Percentiles rank a stretch among this genome's conserved stretches.
Conservation (phyloP, 2,113 vertebrate genomes). For the Pan troglodytes region DNA sequence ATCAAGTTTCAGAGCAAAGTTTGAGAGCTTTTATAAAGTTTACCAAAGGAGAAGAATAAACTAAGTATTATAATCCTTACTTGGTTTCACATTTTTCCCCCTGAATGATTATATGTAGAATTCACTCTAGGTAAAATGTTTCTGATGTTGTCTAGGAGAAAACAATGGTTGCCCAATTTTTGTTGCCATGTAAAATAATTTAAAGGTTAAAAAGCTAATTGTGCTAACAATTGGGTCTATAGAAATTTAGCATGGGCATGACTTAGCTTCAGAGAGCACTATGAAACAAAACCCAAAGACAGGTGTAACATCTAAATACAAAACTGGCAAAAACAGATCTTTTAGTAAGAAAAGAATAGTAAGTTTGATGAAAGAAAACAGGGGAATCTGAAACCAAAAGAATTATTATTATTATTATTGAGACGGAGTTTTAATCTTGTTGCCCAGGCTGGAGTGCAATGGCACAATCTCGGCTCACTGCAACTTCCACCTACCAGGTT, state of each 20-base stretch:
- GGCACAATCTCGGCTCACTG: no score
- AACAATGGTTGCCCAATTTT: not conserved
- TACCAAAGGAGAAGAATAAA: not conserved
- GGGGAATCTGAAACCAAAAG: not conserved
- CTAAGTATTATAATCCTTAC: not conserved
- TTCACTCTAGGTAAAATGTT: constrained; percentile 5
- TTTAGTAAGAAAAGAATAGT: constrained; percentile 18
- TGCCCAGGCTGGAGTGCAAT: no score
- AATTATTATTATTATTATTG: not conserved
- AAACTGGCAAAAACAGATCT: not conserved
- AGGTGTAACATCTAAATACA: not conserved
- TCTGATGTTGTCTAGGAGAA: not conserved
- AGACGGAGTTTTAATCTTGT: no score
- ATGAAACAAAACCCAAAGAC: constrained; percentile 41
- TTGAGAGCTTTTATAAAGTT: not conserved
- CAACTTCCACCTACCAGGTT: no score
- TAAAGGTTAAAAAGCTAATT: constrained; percentile 71
- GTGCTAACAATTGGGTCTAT: not conserved
- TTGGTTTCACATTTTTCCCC: not conserved
- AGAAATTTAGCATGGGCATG: constrained; percentile 55
- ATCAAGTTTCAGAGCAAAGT: not conserved
- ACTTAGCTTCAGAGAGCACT: constrained; percentile 51
- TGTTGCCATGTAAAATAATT: constrained; percentile 60
- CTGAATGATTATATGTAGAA: not conserved
- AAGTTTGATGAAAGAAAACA: not conserved